Percentiles rank a stretch among this genome's conserved stretches.
phyloP scores from a whole-genome alignment of 2,113 vertebrate species.

The Malurus cyaneus region DNA sequence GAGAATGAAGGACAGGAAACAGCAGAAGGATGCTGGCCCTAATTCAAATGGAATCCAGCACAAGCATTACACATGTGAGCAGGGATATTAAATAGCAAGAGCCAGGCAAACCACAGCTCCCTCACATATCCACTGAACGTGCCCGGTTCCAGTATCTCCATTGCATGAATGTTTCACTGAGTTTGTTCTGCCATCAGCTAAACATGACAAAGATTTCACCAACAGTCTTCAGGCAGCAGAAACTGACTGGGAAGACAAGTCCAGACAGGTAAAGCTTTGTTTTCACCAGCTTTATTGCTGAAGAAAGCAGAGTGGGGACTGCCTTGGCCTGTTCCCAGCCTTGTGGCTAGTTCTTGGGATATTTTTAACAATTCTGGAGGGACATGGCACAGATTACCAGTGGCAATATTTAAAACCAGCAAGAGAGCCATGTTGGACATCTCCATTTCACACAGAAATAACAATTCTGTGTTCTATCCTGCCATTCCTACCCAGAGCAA shows the following conservation, averaged over 20 bases:
- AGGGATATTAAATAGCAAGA: background rate
- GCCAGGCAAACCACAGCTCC: background rate
- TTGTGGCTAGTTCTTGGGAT: background rate
- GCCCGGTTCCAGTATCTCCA: background rate
- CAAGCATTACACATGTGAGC: background rate
- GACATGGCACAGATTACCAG: background rate
- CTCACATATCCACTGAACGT: background rate
- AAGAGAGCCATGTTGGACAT: background rate
- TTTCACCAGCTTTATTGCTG: background rate
- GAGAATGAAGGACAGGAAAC: background rate
- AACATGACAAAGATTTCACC: background rate
- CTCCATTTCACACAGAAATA: rapidly evolving
- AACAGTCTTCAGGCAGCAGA: background rate
- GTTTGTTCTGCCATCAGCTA: background rate
- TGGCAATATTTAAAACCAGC: background rate
- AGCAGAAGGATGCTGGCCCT: background rate
- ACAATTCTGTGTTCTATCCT: background rate
- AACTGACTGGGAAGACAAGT: background rate
- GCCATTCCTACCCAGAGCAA: background rate
- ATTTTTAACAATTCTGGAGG: background rate
- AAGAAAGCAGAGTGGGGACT: background rate
- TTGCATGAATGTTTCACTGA: background rate
- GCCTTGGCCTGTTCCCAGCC: background rate
- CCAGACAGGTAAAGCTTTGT: background rate
- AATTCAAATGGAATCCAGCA: background rate